phyloP scores from a whole-genome alignment of 2,113 vertebrate genomes.

The Halcyon senegalensis region DNA sequence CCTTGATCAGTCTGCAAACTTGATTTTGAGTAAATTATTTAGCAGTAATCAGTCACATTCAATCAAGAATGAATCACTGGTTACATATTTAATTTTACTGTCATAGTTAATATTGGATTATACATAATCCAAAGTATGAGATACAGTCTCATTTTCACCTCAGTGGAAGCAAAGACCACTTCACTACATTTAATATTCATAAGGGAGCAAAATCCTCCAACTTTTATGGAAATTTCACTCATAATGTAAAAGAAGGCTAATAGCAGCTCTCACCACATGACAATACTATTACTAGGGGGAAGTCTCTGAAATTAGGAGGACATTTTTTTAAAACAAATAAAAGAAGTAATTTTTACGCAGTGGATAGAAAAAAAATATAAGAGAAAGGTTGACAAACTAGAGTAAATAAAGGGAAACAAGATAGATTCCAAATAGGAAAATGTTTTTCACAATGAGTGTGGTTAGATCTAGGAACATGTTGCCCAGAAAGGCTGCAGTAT shows the following conservation, averaged over 20 bases:
- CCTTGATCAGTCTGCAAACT: neutral
- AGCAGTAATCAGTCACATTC: neutral
- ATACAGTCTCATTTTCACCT: neutral
- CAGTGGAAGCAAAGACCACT: neutral
- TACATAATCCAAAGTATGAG: neutral
- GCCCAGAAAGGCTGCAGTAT: neutral
- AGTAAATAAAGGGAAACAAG: neutral
- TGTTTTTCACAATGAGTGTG: neutral
- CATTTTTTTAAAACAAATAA: neutral
- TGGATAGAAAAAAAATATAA: neutral
- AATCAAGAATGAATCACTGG: neutral
- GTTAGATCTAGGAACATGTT: neutral
- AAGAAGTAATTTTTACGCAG: neutral
- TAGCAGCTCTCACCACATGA: neutral
- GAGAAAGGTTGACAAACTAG: neutral
- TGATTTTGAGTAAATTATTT: constrained; percentile 23
- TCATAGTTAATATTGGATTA: neutral
- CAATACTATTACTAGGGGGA: neutral
- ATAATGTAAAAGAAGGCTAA: neutral
- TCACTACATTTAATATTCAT: neutral
- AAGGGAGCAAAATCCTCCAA: neutral
- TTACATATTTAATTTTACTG: neutral
- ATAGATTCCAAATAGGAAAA: neutral
- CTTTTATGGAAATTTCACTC: neutral
- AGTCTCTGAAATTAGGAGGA: neutral